Conservation (phyloP, 2,888 invertebrate genomes). For the Morpho helenor region DNA sequence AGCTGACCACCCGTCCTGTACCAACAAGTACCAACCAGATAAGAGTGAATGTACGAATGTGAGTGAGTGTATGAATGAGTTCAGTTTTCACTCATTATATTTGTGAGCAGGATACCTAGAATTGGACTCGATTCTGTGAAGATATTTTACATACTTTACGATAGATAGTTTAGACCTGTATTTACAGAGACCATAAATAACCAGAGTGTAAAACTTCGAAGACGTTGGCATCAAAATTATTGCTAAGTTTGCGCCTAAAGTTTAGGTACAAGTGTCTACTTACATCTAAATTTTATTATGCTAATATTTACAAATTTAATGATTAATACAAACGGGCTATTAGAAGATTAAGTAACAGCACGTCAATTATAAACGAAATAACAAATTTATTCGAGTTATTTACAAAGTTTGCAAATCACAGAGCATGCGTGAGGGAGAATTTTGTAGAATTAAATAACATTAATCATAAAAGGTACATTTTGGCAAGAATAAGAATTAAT, state of each 20-base stretch:
- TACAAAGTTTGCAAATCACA: constrained; percentile 76
- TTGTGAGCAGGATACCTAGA: constrained; percentile 11
- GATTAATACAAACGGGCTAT: constrained; percentile 59
- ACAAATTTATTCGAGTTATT: constrained; percentile 74
- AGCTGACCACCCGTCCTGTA: too few species aligned
- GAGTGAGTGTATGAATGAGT: too few species aligned
- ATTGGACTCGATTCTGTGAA: constrained; percentile 19
- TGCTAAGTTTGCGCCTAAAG: constrained; percentile 68
- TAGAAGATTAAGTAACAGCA: constrained; percentile 51
- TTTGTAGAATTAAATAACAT: constrained; percentile 37
- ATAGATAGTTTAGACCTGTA: constrained; percentile 35
- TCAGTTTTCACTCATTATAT: not conserved
- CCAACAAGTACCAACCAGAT: too few species aligned
- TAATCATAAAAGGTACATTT: constrained; percentile 40
- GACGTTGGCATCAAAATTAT: constrained; percentile 74
- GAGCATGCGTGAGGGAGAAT: constrained; percentile 57
- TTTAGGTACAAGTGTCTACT: constrained; percentile 74
- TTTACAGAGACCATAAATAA: constrained; percentile 62
- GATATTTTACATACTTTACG: constrained; percentile 16
- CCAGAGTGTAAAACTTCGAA: constrained; percentile 55
- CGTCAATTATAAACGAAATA: constrained; percentile 69
- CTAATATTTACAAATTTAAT: constrained; percentile 73
- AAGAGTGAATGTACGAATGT: too few species aligned
- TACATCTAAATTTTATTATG: constrained; percentile 50
- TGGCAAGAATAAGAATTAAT: constrained; percentile 49